A percentile compares a stretch with the other conserved stretches of the same genome.
These are phyloP conservation scores for Cydia strobilella DNA, from an alignment of 1,140 invertebrate genomes.

Conservation along the genomic window DNA sequence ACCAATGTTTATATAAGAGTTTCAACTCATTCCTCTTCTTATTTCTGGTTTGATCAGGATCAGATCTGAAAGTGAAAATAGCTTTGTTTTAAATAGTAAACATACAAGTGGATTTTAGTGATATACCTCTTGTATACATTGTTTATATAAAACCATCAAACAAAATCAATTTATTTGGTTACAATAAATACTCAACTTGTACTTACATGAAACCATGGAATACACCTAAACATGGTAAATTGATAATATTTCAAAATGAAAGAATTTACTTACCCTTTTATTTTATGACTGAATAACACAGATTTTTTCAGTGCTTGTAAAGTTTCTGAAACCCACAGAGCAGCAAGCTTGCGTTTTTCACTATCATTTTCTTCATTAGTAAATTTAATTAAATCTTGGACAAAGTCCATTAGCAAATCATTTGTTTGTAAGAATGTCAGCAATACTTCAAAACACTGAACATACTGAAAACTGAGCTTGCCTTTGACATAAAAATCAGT, in stretches of 20 bases:
- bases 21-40: constrained; percentile 56
- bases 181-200: no score
- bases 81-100: neutral
- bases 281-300: constrained; percentile 57
- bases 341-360: constrained; percentile 70
- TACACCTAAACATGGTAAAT: neutral
- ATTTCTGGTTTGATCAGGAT: constrained; percentile 37
- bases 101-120: no score
- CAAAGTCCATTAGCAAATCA: constrained; percentile 76
- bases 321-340: constrained; percentile 81
- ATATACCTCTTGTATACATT: no score
- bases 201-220: neutral
- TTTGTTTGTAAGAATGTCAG: constrained; percentile 78
- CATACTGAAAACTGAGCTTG: constrained; percentile 53
- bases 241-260: constrained; percentile 15
- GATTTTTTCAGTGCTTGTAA: constrained; percentile 73
- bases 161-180: no score
- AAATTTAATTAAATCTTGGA: constrained; percentile 75
- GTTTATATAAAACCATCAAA: no score
- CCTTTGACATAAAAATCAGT: constrained; percentile 42
- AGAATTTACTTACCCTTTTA: constrained; percentile 56
- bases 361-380: constrained; percentile 60
- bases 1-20: constrained; percentile 65
- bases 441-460: constrained; percentile 79
- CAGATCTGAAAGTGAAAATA: constrained; percentile 49